Conservation (phyloP, 2,888 invertebrate genomes). For the Acleris literana region DNA sequence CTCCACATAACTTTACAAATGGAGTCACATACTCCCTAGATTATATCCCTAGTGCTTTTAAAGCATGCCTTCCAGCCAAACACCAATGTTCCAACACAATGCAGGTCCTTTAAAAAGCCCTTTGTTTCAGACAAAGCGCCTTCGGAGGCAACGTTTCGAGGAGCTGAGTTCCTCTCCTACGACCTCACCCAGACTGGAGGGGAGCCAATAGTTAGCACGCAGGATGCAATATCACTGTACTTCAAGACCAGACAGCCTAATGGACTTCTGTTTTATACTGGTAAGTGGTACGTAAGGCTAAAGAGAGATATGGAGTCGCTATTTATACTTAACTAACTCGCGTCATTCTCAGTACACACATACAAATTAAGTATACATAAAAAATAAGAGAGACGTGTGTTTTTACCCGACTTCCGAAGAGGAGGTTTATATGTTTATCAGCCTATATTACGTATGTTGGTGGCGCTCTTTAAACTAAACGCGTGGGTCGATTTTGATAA, state of each 20-base stretch:
- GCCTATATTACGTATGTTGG: too few relatives aligned
- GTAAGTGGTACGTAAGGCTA: conserved; percentile 71
- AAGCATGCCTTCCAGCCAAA: neutral
- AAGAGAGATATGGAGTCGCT: neutral
- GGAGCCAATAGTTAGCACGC: conserved; percentile 94
- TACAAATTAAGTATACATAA: too few relatives aligned
- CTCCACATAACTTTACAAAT: too few relatives aligned
- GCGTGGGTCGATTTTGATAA: too few relatives aligned
- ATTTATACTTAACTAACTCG: too few relatives aligned
- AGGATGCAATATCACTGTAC: conserved; percentile 94
- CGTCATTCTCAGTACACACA: too few relatives aligned
- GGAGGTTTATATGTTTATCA: neutral
- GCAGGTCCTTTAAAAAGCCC: conserved; percentile 9
- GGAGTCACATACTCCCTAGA: too few relatives aligned
- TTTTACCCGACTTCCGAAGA: neutral
- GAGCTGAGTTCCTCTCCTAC: conserved; percentile 95
- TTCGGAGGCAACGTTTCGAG: conserved; percentile 96
- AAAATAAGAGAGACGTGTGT: too few relatives aligned
- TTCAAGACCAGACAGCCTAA: conserved; percentile 96
- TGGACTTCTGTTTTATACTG: conserved; percentile 96
- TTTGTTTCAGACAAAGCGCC: conserved; percentile 93
- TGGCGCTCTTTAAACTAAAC: too few relatives aligned
- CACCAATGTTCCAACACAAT: conserved; percentile 5
- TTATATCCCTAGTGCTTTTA: neutral
- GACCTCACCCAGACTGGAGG: conserved; percentile 93